Base-by-base conservation (phyloP, 2,888 invertebrate species). In the Drosophila atripex region DNA sequence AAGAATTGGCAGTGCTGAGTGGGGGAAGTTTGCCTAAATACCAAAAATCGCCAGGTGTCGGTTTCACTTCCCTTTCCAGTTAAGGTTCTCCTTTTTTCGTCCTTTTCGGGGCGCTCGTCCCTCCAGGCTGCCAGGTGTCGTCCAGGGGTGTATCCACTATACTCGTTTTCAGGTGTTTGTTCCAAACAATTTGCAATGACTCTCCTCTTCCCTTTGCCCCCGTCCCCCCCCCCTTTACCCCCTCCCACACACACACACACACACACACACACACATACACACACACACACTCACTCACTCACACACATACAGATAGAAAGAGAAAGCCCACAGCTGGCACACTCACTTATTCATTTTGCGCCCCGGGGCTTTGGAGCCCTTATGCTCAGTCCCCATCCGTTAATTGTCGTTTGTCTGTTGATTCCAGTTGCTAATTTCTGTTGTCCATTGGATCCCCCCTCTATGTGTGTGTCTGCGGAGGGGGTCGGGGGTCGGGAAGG, bases 341-440 rank as follows among this genome's bases (percentile, higher is more conserved):
- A 71, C 47, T 71, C 72, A 61, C 72, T 69, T 61, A 69, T 69
- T 69, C 69, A 72, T 72, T 69, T 60, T 14, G 50, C 30, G 54
- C 45, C 45, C n/a, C 12, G 23, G 4, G 18, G 28, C 53, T 35
- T 14, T 46, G 30, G 9, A 9, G 39, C 32, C 16, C 8, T 25
- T 39, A 16, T 38, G 45, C 57, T 25, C 18, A 18, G 50, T 35
- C 57, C 45, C 38, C 61, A 47, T 60, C 51, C 46, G 47, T 63
- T 47, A 63, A 63, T 69, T 69, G 69, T 71, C 52, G 72, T 69
- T 72, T 72, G 52, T 63, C 73, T 39, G 72, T 54, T 63, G 72
- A 61, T 61, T 69, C 69, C 72, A 52, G 53, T 56, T 63, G 82
- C 85, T 78, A 85, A 78, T 78, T 78, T 78, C 75, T 70, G 65